phyloP scores from a whole-genome alignment of 2,888 invertebrate species.

The Drosophila mercatorum region DNA sequence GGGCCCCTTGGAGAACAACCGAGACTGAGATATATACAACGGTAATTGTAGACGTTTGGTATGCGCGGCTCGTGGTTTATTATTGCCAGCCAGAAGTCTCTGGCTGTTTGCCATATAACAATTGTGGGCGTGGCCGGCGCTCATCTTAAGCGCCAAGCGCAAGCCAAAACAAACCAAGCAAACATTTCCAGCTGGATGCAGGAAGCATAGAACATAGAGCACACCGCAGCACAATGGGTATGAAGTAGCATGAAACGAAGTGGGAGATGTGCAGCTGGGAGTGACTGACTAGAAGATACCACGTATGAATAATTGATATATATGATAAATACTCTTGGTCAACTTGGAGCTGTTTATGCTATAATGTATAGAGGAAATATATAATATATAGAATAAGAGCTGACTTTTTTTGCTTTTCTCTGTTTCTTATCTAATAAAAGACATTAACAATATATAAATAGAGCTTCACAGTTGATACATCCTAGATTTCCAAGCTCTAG shows the following conservation, averaged over 20 bases:
- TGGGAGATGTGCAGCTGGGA: not conserved
- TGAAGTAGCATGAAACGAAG: slow-evolving; percentile 35
- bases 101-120: slow-evolving; percentile 22
- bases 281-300: slow-evolving; percentile 10
- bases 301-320: not conserved
- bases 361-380: too few species aligned
- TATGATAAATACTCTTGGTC: too few species aligned
- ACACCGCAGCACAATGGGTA: slow-evolving; percentile 32
- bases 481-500: not conserved
- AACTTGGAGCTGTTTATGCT: too few species aligned
- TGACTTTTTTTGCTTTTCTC: not conserved
- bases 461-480: not conserved
- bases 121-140: slow-evolving; percentile 57
- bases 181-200: slow-evolving; percentile 66
- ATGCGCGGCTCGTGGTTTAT: slow-evolving; percentile 72
- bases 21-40: slow-evolving; percentile 38
- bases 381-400: too few species aligned
- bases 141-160: slow-evolving; percentile 60
- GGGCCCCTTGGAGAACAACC: slow-evolving; percentile 6
- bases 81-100: slow-evolving; percentile 50
- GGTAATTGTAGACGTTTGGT: slow-evolving; percentile 73
- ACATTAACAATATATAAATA: not conserved
- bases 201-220: slow-evolving; percentile 26
- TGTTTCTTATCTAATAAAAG: not conserved
- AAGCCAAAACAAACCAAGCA: slow-evolving; percentile 58